phyloP scores from a whole-genome alignment of 2,113 vertebrate species.

The Murina feae region DNA sequence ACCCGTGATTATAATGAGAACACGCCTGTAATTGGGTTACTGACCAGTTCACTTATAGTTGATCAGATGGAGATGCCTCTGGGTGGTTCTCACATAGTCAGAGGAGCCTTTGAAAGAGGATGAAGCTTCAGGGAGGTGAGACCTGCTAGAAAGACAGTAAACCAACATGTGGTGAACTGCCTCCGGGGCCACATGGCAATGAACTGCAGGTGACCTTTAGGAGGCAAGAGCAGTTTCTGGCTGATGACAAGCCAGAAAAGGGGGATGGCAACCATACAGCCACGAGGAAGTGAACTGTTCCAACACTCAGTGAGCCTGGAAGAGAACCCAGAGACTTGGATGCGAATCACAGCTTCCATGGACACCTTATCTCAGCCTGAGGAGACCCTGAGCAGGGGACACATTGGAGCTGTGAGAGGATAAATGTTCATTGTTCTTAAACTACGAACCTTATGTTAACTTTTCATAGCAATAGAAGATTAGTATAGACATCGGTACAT shows the following conservation, averaged over 20 bases:
- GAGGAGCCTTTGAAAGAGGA: background rate
- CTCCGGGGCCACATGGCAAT: background rate
- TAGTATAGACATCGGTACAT: background rate
- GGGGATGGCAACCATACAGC: background rate
- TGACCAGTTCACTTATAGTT: background rate
- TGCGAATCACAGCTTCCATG: background rate
- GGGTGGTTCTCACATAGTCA: background rate
- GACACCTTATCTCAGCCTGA: background rate
- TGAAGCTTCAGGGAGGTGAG: background rate
- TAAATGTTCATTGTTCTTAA: background rate
- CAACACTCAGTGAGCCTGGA: background rate
- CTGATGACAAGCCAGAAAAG: background rate
- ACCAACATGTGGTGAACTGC: fast-evolving
- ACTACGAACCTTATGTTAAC: background rate
- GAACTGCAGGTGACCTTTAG: background rate
- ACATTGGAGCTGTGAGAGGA: background rate
- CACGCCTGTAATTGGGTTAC: background rate
- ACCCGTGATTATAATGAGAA: no score
- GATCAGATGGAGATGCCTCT: background rate
- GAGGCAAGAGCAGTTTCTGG: background rate
- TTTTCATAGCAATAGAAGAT: background rate
- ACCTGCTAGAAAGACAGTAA: background rate
- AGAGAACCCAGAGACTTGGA: background rate
- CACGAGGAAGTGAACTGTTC: background rate
- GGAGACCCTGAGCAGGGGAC: background rate